Conservation (phyloP, 1,140 invertebrate species). For the Rhagoletis pomonella region DNA sequence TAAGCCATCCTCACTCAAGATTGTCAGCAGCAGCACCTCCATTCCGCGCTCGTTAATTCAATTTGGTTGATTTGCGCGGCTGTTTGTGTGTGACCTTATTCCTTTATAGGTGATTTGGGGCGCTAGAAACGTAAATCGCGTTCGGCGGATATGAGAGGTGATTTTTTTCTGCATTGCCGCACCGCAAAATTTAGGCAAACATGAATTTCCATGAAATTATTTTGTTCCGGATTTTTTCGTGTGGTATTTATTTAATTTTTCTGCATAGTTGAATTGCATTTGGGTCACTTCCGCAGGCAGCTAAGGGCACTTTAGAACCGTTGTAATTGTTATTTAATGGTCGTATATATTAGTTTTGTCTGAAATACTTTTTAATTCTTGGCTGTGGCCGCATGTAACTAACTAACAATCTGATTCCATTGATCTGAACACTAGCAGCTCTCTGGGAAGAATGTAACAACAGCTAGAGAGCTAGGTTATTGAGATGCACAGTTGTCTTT, state of each 20-base stretch:
- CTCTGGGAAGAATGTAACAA: neutral
- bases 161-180: neutral
- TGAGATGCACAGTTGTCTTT: too few relatives aligned
- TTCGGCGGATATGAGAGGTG: neutral
- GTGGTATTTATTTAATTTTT: neutral
- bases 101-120: neutral
- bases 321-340: constrained; percentile 2
- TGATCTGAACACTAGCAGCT: neutral
- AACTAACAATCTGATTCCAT: neutral
- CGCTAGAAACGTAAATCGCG: neutral
- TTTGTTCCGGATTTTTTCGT: neutral
- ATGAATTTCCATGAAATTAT: neutral
- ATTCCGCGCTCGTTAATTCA: too few relatives aligned
- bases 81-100: neutral
- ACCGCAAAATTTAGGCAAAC: neutral
- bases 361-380: neutral
- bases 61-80: neutral
- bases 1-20: neutral
- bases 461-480: neutral
- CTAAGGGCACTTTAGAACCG: neutral
- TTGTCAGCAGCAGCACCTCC: neutral
- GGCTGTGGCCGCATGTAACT: neutral
- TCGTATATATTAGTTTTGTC: neutral
- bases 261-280: neutral
- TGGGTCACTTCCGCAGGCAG: neutral